Evolutionary conservation across 2,888 invertebrate species (phyloP), one percentile per base, ranked within the genome.

Genomic region (Leucoptera coffeella): DNA sequence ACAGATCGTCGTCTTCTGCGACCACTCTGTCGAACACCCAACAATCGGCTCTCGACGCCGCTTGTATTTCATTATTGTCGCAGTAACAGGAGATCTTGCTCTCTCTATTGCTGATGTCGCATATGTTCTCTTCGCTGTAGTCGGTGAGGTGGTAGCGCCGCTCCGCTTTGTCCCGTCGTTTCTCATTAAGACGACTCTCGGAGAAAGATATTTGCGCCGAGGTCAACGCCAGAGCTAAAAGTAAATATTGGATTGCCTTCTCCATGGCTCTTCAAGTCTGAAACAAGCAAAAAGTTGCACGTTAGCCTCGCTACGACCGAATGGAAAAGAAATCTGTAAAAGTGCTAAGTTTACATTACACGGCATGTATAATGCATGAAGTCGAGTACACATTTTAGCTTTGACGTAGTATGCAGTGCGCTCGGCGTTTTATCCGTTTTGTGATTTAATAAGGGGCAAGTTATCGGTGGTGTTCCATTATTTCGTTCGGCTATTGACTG

Each of bases 21-120:
- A 78, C 74, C 10, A 79, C 79, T 14, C 75, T 73, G 30, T 78
- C 78, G 50, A 85, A 82, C n/a, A 88, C 76, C 78, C 82, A 80
- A 42, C 89, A 90, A 42, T 83, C 84, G 4, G 82, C 84, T 33
- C 77, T 76, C 8, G 78, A 79, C 2, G 83, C 83, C 7, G 59
- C 56, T 40, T 54, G 57, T n/a, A 61, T 45, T 31, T 69, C 69
- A 12, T 69, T 67, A 26, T 61, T 73, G 40, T 78, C 75, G 49
- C 85, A 85, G 42, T 79, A 76, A 50, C 85, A 85, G 41, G 75
- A 79, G 24, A 82, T 64, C 41, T 78, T 77, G 2, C 73, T 60
- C 29, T 73, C 65, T 33, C 62, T 55, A 33, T 60, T 61, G 25
- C 73, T 60, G 39, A 75, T 71, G 43, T 75, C 73, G 47, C 78